Base-by-base conservation (phyloP, 2,888 invertebrate species). In the Polyommatus icarus region DNA sequence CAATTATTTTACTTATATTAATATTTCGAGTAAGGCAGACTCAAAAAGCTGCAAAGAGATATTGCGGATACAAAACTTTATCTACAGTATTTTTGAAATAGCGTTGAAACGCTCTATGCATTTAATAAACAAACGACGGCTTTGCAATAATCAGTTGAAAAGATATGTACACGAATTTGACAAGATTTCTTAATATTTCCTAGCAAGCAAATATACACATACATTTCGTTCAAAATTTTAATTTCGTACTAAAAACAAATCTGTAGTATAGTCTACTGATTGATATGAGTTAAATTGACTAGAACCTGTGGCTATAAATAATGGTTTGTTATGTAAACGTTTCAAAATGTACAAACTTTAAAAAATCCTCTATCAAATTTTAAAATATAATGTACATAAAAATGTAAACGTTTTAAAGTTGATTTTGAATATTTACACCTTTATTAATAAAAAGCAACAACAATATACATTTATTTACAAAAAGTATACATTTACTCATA, bases 221-320 rank as follows among this genome's bases (percentile, higher is more conserved):
- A 67, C 67, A 29, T 67, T 67, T 67, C 29, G 29, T 32, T 15
- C 15, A 6, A 29, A 67, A 4, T 54, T 36, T 50, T 18, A 15
- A 54, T 15, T 54, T 54, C 54, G 15, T 12, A 15, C 4, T 15
- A 15, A 15, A 59, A 67, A 29, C 67, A 67, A 29, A 15, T 29
- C 4, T 59, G 20, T 1, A 24, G 29, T 29, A 29, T 67, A 67
- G 57, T 61, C 10, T 32, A 29, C 29, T 67, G 67, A 67, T 32
- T 67, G 67, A 67, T 67, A 67, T 67, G 67, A 32, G 67, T 67
- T 15, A 20, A 67, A 67, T 67, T 67, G 67, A 67, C 67, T 67
- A 67, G 67, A 32, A 67, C 15, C 29, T 67, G 32, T 29, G 20
- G 29, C 24, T 24, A 24, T 10, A 20, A 20, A 59, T 20, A 46